Evolutionary conservation across 2,888 invertebrate genomes (phyloP), one percentile per base, ranked within the genome.

Genomic region (Spodoptera exigua): DNA sequence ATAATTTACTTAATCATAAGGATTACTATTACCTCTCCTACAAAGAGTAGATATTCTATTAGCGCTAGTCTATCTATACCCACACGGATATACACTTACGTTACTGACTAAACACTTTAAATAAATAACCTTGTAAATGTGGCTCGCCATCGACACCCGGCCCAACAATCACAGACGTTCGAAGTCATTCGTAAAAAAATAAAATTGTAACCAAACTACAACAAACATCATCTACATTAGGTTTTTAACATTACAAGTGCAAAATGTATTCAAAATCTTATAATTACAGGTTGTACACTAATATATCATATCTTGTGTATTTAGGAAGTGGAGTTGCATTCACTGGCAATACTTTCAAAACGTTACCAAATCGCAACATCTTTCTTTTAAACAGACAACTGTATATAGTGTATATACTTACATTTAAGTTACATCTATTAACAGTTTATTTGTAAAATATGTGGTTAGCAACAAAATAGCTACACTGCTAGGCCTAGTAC

Each of bases 131-230:
- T 60, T 46, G 48, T 63, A 56, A 53, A 61, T 67, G 61, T 61
- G 70, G 58, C 39, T 67, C 39, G 72, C 69, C 61, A 74, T 71
- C 73, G 65, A 76, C 69, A 43, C 46, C 59, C 44, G 70, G 66
- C 53, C 61, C 70, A 74, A 74, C 71, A 53, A 84, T 87, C 86
- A 87, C 87, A 87, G 83, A 82, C 82, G 61, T 71, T 58, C 65
- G 7, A 71, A 70, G 61, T 71, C 66, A 57, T 74, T 78, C 59
- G 75, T 86, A 87, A 77, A 88, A 87, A 87, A 83, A 87, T 84
- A 86, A 86, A 87, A 85, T 82, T 80, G 51, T 70, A 84, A 88
- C 80, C 76, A 81, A 83, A 83, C 60, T 80, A 82, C 82, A 88
- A 88, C 84, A 84, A 79, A 79, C 76, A 65, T 70, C 74, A 71